A percentile compares a stretch with the other conserved stretches of the same genome.
phyloP scores from a whole-genome alignment of 2,113 vertebrate species.

The Mungos mungo region DNA sequence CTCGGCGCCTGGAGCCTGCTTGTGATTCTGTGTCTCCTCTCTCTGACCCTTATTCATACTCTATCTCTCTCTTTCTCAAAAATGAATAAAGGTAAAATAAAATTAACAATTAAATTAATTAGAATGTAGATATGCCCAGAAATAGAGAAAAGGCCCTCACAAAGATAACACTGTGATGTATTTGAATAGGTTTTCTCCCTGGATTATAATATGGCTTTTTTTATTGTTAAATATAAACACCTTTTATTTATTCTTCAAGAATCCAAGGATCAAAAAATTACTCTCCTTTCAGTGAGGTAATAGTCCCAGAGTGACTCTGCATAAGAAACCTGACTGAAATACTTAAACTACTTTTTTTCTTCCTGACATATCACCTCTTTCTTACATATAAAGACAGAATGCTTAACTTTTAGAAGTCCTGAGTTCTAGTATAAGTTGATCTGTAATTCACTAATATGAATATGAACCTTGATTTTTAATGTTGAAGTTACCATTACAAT shows the following conservation, averaged over 20 bases:
- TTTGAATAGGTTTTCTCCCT: neutral
- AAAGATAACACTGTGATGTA: neutral
- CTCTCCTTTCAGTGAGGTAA: neutral
- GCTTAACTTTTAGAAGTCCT: neutral
- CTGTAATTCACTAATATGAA: neutral
- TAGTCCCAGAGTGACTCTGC: neutral
- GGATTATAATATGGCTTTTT: neutral
- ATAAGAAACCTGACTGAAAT: neutral
- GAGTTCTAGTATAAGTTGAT: neutral
- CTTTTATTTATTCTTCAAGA: neutral
- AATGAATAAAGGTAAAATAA: no score
- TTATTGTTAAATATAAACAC: neutral
- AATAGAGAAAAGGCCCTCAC: neutral
- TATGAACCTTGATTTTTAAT: neutral
- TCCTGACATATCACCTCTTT: neutral
- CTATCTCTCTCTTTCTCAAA: no score
- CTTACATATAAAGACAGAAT: neutral
- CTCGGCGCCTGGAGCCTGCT: neutral
- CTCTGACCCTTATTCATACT: neutral
- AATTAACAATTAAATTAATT: neutral
- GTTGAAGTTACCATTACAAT: neutral
- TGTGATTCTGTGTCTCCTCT: neutral
- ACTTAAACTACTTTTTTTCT: neutral
- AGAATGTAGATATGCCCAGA: neutral
- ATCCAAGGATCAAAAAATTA: neutral